These are phyloP conservation scores for Acrocephalus arundinaceus DNA, from an alignment of 2,113 vertebrate species.

Conservation along the genomic window DNA sequence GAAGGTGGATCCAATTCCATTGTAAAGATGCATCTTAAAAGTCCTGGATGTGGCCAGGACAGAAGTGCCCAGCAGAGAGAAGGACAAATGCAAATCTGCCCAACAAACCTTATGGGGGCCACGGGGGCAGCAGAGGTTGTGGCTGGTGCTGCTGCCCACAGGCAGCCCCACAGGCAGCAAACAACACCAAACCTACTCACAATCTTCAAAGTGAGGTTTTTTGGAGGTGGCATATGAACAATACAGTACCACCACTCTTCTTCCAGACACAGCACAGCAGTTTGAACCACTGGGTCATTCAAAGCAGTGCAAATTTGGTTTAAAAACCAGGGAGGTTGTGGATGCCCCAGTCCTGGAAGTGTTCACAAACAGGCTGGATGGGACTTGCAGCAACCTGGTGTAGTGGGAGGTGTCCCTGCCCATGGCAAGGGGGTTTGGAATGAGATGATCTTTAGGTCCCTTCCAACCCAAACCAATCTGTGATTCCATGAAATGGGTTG, in stretches of 20 bases:
- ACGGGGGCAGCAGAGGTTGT: not conserved
- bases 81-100: not conserved
- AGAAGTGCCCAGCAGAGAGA: not conserved
- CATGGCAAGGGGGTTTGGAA: not conserved
- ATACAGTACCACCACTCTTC: not conserved
- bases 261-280: not conserved
- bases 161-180: not conserved
- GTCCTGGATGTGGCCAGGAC: not conserved
- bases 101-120: not conserved
- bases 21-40: not conserved
- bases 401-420: not conserved
- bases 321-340: not conserved
- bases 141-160: not conserved
- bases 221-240: not conserved
- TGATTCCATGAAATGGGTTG: not conserved
- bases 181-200: not conserved
- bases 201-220: not conserved
- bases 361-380: not conserved
- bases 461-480: not conserved
- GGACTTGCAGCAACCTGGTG: not conserved
- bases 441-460: not conserved
- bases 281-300: not conserved
- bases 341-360: fast-evolving
- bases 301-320: not conserved
- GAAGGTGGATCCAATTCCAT: not conserved